These are phyloP conservation scores for Drosophila gunungcola DNA, from an alignment of 1,140 invertebrate genomes.

Conservation along the genomic window DNA sequence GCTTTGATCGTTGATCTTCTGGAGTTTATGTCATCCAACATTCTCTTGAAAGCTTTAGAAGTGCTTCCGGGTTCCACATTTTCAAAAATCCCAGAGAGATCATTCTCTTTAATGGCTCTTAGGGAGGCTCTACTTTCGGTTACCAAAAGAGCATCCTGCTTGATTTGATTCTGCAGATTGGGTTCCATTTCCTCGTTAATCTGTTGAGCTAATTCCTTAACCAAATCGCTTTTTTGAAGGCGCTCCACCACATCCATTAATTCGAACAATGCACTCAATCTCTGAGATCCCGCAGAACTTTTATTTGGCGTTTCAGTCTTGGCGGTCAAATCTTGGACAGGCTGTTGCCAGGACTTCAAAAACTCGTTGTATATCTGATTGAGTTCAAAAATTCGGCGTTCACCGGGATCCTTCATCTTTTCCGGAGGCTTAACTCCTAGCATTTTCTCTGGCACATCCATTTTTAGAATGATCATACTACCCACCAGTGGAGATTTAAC, in stretches of 20 bases:
- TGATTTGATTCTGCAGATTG: slow-evolving; percentile 11
- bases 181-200: slow-evolving; percentile 47
- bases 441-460: slow-evolving; percentile 1
- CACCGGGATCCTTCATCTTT: slow-evolving; percentile 1
- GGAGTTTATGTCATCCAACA: slow-evolving; percentile 26
- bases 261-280: slow-evolving; percentile 38
- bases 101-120: slow-evolving; percentile 12
- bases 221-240: slow-evolving; percentile 29
- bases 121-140: slow-evolving; percentile 20
- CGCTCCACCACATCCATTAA: slow-evolving; percentile 50
- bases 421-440: too few relatives aligned
- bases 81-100: slow-evolving; percentile 13
- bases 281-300: neutral
- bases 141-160: slow-evolving; percentile 14
- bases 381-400: slow-evolving; percentile 21
- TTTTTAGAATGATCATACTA: slow-evolving; percentile 16
- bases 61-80: slow-evolving; percentile 20
- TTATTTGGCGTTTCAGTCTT: neutral
- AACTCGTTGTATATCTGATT: slow-evolving; percentile 46
- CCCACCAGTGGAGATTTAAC: neutral
- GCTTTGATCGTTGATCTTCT: slow-evolving; percentile 1
- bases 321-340: neutral
- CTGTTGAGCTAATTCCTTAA: slow-evolving; percentile 50
- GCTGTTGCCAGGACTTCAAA: slow-evolving; percentile 24
- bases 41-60: slow-evolving; percentile 13